Evolutionary conservation across 30 jellyfish, hydroid and myxozoan genomes (phyloP).

Genomic region (Clytia hemisphaerica): DNA sequence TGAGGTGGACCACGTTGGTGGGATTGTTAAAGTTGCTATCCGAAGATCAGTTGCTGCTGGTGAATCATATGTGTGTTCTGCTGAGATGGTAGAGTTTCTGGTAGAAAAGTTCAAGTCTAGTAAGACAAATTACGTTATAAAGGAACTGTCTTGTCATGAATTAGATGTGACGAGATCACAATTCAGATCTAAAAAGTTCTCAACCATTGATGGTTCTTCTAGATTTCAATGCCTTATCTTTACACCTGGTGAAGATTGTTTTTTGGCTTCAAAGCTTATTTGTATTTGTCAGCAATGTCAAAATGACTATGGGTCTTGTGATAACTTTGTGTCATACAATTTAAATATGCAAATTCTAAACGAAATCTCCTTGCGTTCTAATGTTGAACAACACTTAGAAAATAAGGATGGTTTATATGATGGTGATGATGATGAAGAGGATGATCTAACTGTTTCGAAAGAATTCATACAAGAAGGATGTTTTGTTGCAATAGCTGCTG

Average conservation of each 20-base stretch:
- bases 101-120: too few relatives aligned
- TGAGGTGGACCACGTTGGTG: conserved; percentile 37
- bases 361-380: conserved; percentile 5
- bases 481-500: conserved; percentile 1
- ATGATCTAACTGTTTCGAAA: not conserved
- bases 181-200: conserved; percentile 1
- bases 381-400: conserved; percentile 1
- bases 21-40: conserved; percentile 18
- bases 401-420: not conserved
- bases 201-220: conserved; percentile 30
- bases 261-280: conserved; percentile 13
- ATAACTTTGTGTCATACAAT: not conserved
- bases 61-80: not conserved
- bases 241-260: not conserved
- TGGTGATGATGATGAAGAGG: not conserved
- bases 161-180: conserved; percentile 12
- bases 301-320: conserved; percentile 26
- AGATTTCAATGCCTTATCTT: conserved; percentile 14
- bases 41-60: conserved; percentile 26
- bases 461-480: conserved; percentile 1
- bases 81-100: not conserved
- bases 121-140: too few relatives aligned
- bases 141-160: conserved; percentile 14
- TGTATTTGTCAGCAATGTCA: conserved; percentile 21
- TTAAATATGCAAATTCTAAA: not conserved